Percentiles rank a stretch among this genome's conserved stretches.
These are phyloP conservation scores for Triops longicaudatus DNA, from an alignment of 1,140 invertebrate species.

Conservation along the genomic window DNA sequence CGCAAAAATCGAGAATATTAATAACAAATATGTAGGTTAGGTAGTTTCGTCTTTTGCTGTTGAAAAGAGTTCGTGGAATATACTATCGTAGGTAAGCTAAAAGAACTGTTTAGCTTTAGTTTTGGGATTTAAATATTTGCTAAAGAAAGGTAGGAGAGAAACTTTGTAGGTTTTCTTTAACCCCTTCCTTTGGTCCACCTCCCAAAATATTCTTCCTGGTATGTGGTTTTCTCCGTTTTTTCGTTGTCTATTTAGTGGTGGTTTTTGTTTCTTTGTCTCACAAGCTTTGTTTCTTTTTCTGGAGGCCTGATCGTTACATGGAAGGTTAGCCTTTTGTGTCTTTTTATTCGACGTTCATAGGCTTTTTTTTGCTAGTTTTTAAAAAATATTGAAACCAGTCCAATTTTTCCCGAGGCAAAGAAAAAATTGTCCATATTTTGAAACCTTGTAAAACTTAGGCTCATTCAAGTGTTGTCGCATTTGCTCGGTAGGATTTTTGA, in stretches of 20 bases:
- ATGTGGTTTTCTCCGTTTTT: slow-evolving; percentile 5
- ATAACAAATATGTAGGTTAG: too few species aligned
- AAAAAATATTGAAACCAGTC: neutral
- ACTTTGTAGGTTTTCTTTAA: neutral
- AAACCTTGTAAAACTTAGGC: slow-evolving; percentile 7
- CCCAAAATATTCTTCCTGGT: slow-evolving; percentile 14
- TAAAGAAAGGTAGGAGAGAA: neutral
- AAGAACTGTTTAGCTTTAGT: too few species aligned
- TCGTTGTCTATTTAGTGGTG: slow-evolving; percentile 19
- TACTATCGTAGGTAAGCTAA: too few species aligned
- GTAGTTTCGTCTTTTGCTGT: too few species aligned
- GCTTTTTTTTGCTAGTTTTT: neutral
- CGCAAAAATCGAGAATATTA: too few species aligned
- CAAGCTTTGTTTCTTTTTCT: neutral
- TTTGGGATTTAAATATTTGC: too few species aligned
- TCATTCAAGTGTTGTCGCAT: slow-evolving; percentile 11
- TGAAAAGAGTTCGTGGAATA: too few species aligned
- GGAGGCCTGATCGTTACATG: neutral
- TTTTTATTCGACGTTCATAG: slow-evolving; percentile 8
- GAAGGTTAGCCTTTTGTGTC: neutral
- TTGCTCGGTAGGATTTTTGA: neutral
- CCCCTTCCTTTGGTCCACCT: neutral
- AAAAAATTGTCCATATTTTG: slow-evolving; percentile 9
- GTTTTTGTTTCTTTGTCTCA: slow-evolving; percentile 13
- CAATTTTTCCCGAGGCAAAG: neutral